Conservation (phyloP, 1,140 invertebrate genomes). For the Drosophila chauvacae region DNA sequence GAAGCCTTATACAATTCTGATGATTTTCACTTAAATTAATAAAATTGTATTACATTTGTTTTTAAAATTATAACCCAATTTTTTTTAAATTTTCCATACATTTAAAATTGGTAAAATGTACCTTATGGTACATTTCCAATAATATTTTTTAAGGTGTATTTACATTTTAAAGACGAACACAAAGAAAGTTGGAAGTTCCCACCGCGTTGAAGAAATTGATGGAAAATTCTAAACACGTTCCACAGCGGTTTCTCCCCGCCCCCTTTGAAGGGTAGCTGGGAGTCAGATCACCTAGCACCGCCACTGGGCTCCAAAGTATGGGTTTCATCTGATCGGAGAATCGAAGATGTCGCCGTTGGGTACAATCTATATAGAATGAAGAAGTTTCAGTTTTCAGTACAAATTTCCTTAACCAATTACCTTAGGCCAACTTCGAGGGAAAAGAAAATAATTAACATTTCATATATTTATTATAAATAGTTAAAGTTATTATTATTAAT, state of each 20-base stretch:
- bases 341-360: conserved; percentile 40
- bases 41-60: not conserved
- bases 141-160: not conserved
- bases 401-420: not conserved
- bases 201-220: conserved; percentile 51
- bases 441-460: no score
- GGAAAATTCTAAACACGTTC: conserved; percentile 69
- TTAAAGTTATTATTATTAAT: no score
- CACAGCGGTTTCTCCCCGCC: conserved; percentile 27
- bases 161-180: conserved; percentile 27
- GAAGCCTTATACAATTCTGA: no score
- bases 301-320: conserved; percentile 6
- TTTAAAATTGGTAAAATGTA: not conserved
- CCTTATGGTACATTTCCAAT: no score
- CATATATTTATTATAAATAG: no score
- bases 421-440: not conserved
- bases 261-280: conserved; percentile 29
- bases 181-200: conserved; percentile 68
- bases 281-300: conserved; percentile 36
- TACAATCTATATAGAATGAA: conserved; percentile 16
- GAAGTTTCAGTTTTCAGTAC: conserved; percentile 2
- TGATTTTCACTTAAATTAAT: no score
- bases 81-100: not conserved
- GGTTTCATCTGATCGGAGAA: conserved; percentile 12
- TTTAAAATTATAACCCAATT: not conserved